These are phyloP conservation scores for Myiothlypis coronata DNA, from an alignment of 2,797 vertebrate species.

Conservation along the genomic window DNA sequence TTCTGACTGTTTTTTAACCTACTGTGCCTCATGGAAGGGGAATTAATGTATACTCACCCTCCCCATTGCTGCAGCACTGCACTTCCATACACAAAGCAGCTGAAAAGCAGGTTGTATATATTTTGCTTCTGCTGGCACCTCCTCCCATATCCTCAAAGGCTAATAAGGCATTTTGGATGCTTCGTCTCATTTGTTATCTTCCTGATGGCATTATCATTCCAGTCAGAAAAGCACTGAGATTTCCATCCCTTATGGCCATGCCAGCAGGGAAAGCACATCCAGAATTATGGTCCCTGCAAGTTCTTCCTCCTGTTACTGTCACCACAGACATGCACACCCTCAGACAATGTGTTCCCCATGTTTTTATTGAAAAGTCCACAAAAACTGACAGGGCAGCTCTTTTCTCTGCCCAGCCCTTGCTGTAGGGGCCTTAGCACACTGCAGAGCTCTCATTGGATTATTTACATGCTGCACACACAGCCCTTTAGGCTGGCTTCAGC, in stretches of 20 bases:
- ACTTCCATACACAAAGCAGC: not conserved
- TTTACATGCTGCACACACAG: not conserved
- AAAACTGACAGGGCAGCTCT: not conserved
- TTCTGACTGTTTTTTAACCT: not conserved
- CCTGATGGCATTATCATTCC: slow-evolving; percentile 23
- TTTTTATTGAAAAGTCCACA: not conserved
- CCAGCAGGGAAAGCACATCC: not conserved
- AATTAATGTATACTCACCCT: not conserved
- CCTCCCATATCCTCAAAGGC: not conserved
- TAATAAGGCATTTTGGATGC: not conserved
- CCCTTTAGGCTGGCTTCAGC: not conserved
- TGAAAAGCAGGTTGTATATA: not conserved
- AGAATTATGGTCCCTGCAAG: not conserved
- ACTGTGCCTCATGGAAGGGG: not conserved
- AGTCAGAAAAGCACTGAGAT: slow-evolving; percentile 15
- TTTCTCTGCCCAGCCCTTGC: not conserved
- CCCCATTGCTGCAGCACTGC: not conserved
- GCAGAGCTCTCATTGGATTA: not conserved
- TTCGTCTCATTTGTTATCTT: not conserved
- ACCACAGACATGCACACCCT: not conserved
- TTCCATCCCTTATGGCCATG: not conserved
- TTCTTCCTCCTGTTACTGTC: not conserved
- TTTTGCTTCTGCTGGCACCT: not conserved
- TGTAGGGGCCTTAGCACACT: not conserved
- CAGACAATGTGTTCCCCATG: not conserved